Conservation (phyloP, 2,888 invertebrate genomes). For the Blastobasis adustella region DNA sequence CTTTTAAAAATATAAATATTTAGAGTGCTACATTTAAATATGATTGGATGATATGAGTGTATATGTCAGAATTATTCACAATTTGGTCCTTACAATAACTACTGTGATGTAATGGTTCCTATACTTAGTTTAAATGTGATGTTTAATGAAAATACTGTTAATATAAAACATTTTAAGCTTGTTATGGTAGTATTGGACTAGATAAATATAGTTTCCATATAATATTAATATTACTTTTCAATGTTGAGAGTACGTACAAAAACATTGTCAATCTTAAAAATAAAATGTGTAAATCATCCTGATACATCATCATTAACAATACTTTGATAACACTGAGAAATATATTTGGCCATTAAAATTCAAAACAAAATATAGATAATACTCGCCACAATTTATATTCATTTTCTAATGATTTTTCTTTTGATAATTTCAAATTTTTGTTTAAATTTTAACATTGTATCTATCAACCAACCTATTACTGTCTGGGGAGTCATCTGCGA, state of each 20-base stretch:
- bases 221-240: not conserved
- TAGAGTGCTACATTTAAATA: slow-evolving; percentile 12
- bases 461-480: slow-evolving; percentile 58
- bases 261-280: not conserved
- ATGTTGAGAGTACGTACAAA: not conserved
- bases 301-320: not conserved
- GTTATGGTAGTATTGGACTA: not conserved
- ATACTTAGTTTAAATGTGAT: not conserved
- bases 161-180: slow-evolving; percentile 3
- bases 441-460: slow-evolving; percentile 49
- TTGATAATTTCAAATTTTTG: not conserved
- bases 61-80: slow-evolving; percentile 40
- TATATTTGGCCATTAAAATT: not conserved
- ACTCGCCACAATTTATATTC: not conserved
- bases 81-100: slow-evolving; percentile 57
- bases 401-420: not conserved
- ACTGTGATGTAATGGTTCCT: slow-evolving; percentile 19
- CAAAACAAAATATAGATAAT: not conserved
- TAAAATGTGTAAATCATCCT: not conserved
- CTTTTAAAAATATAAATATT: slow-evolving; percentile 12
- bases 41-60: slow-evolving; percentile 52
- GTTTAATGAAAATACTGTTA: not conserved
- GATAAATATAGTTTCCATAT: not conserved
- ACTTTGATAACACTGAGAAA: not conserved
- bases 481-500: slow-evolving; percentile 65